Conservation (phyloP, 2,797 vertebrate species). For the Phataginus tetradactyla region DNA sequence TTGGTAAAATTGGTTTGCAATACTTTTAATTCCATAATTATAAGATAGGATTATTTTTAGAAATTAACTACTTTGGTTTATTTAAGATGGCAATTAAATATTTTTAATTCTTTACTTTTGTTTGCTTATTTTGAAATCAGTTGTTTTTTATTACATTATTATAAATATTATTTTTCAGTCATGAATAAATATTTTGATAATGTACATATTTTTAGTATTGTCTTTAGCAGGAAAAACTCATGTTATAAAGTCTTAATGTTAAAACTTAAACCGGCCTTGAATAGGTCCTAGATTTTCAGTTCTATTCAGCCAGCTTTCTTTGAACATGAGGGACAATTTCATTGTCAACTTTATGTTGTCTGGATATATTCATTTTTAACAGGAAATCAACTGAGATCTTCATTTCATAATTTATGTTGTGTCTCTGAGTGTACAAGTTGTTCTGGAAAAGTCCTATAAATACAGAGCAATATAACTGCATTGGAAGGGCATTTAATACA, state of each 20-base stretch:
- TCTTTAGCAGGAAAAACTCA: not conserved
- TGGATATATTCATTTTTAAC: not conserved
- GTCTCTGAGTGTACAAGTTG: not conserved
- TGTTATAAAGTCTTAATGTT: not conserved
- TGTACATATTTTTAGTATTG: not conserved
- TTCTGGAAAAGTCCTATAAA: not conserved
- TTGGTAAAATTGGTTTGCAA: not conserved
- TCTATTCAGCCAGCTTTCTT: not conserved
- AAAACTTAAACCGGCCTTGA: not conserved
- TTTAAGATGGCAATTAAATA: not conserved
- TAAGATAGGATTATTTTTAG: not conserved
- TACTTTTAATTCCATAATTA: not conserved
- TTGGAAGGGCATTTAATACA: not conserved
- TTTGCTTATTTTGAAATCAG: conserved; percentile 7
- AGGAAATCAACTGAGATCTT: conserved; percentile 37
- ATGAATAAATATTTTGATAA: not conserved
- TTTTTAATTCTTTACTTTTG: not conserved
- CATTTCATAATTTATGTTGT: conserved; percentile 52
- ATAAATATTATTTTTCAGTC: not conserved
- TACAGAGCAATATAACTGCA: not conserved
- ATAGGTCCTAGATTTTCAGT: not conserved
- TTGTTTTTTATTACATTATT: no score
- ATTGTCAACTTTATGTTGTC: conserved; percentile 8
- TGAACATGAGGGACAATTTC: not conserved
- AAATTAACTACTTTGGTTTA: not conserved